These are phyloP conservation scores for Halcyon badia DNA, from an alignment of 2,797 vertebrate genomes.

Conservation along the genomic window DNA sequence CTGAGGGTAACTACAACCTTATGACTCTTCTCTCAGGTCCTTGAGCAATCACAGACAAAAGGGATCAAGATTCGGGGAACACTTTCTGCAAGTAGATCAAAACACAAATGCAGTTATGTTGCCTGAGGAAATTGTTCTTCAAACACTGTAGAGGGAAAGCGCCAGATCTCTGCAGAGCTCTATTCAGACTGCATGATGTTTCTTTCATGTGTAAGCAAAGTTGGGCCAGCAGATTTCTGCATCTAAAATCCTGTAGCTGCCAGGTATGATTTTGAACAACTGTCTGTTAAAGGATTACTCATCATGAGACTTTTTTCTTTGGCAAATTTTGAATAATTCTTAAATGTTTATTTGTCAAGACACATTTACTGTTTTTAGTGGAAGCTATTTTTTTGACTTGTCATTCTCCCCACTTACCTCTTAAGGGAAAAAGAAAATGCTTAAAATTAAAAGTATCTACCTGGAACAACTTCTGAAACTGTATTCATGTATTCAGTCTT, in stretches of 20 bases:
- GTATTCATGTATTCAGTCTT: not conserved
- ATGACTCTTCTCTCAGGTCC: not conserved
- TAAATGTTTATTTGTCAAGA: not conserved
- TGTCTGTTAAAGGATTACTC: not conserved
- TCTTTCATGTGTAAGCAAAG: not conserved
- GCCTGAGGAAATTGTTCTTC: not conserved
- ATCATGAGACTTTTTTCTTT: not conserved
- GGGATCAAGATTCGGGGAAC: not conserved
- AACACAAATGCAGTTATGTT: not conserved
- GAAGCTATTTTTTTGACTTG: not conserved
- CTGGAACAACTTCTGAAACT: not conserved
- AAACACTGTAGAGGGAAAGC: not conserved
- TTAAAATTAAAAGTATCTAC: slow-evolving; percentile 9
- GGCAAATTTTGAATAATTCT: not conserved
- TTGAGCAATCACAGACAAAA: not conserved
- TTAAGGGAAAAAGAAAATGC: not conserved
- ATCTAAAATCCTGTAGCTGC: not conserved
- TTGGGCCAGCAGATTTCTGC: not conserved
- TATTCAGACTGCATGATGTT: not conserved
- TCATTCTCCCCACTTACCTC: not conserved
- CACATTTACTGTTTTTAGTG: not conserved
- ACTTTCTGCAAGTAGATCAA: not conserved
- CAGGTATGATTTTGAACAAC: not conserved
- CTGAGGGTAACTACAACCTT: not conserved
- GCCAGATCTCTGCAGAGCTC: not conserved